Base-by-base conservation (phyloP, 2,113 vertebrate species). In the Ctenomys sociabilis region DNA sequence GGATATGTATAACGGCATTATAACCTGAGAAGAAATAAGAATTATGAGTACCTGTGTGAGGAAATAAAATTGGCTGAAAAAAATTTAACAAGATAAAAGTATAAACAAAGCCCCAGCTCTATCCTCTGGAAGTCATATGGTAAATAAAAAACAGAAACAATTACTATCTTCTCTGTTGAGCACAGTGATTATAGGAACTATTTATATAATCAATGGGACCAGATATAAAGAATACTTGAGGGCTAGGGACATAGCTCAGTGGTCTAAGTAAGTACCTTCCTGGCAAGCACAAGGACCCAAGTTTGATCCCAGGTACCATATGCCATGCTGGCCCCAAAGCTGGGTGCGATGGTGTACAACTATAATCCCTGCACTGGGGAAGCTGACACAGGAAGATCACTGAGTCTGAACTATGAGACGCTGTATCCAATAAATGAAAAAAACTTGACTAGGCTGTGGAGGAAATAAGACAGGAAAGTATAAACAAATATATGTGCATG, bases 1-100 rank as follows among this genome's bases (percentile, higher is more conserved):
- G 19, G 64, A 75, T 85, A 37, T 49, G 3, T 70, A n/a, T 57
- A 85, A 28, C 2, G 87, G 14, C 32, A 32, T 19, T 70, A 9
- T 63, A 97, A 88, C 59, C 28, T 91, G 32, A 96, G 57, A 91
- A 91, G 45, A 35, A 88, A 95, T 24, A 88, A 45, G 52, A 10
- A 16, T 82, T 73, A 88, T 22, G 37, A 75, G 91, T 88, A 85
- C 10, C 92, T 92, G 80, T 61, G 9, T 93, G n/a, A 80, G 59
- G 26, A 87, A 61, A 45, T 81, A 57, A 78, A 87, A 92, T 73
- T 61, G 7, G 14, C 5, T 88, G 13, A 85, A 86, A 19, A 94
- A 77, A 70, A 75, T 54, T 54, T 85, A 49, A 64, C 13, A 57
- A 92, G 68, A 84, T 14, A 90, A 85, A 87, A 77, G 45, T 49